Base-by-base conservation (phyloP, 2,797 vertebrate species). In the Scyliorhinus canicula region DNA sequence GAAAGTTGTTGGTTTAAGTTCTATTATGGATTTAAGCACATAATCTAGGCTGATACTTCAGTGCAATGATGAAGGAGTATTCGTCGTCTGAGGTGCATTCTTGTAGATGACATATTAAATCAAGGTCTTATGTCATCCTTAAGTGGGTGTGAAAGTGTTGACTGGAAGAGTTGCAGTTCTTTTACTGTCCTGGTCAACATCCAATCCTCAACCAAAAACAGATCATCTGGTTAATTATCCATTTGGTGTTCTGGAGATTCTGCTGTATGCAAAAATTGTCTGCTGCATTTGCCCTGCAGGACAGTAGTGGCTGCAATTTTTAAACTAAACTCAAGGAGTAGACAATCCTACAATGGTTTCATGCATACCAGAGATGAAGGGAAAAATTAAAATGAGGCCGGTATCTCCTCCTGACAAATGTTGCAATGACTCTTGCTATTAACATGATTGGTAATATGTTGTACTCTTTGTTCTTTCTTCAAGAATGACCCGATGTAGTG, bases 1-100 rank as follows among this genome's bases (percentile, higher is more conserved):
- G n/a, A 21, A 65, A 40, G 57, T 65, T 91, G n/a, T 91, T 19
- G 24, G 88, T 91, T 91, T 57, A 91, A 91, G 21, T 65, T 91
- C 24, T 57, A 26, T n/a, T 44, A 91, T 28, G n/a, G 55, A 35
- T 19, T 57, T 55, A 52, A 88, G 31, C 16, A 40, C 5, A 90
- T 90, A 60, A 40, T 40, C 19, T 90, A 52, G 35, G 55, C 35
- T 40, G 60, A 65, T 2, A 44, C 21, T 21, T 44, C 40, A 26
- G 24, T 91, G 60, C 9, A 65, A 44, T 65, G 88, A 40, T 40
- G 26, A 91, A 12, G 57, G 57, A 91, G 88, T 40, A n/a, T n/a
- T 44, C 57, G 44, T 44, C 40, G 57, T 63, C 57, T 65, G 16
- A 91, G 57, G 57, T 63, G 2, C 35, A 65, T 40, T 91, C 35